phyloP scores from a whole-genome alignment of 1,140 invertebrate genomes.

The Sinella curviseta region DNA sequence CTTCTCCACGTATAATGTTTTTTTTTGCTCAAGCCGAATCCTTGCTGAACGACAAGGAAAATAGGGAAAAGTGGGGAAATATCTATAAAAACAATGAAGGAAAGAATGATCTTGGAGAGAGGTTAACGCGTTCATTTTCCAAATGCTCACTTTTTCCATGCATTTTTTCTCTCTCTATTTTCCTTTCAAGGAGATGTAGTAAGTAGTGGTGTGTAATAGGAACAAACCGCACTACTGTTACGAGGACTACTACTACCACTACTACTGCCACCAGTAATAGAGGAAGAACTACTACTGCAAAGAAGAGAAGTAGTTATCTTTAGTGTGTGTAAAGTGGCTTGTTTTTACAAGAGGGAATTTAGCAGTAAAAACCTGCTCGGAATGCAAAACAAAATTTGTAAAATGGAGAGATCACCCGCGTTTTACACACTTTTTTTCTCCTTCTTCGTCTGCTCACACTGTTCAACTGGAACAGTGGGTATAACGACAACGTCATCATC shows the following conservation, averaged over 20 bases:
- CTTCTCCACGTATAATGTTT: too few species aligned
- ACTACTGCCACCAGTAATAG: too few species aligned
- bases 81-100: slow-evolving; percentile 25
- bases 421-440: background rate
- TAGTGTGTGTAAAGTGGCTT: background rate
- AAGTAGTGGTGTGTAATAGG: too few species aligned
- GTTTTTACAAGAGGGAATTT: slow-evolving; percentile 18
- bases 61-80: slow-evolving; percentile 12
- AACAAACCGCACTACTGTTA: too few species aligned
- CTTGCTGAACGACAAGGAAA: background rate
- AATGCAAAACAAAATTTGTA: slow-evolving; percentile 25
- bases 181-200: too few species aligned
- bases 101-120: slow-evolving; percentile 15
- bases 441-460: background rate
- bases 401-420: slow-evolving; percentile 24
- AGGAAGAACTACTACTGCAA: background rate
- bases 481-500: background rate
- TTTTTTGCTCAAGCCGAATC: too few species aligned
- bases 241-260: too few species aligned
- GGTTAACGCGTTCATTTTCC: slow-evolving; percentile 25
- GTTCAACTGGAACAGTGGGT: background rate
- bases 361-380: slow-evolving; percentile 20
- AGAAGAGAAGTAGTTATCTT: background rate
- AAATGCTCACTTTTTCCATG: background rate
- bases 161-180: background rate